Evolutionary conservation across 1,140 invertebrate genomes (phyloP).

Genomic region (Drosophila pandora): DNA sequence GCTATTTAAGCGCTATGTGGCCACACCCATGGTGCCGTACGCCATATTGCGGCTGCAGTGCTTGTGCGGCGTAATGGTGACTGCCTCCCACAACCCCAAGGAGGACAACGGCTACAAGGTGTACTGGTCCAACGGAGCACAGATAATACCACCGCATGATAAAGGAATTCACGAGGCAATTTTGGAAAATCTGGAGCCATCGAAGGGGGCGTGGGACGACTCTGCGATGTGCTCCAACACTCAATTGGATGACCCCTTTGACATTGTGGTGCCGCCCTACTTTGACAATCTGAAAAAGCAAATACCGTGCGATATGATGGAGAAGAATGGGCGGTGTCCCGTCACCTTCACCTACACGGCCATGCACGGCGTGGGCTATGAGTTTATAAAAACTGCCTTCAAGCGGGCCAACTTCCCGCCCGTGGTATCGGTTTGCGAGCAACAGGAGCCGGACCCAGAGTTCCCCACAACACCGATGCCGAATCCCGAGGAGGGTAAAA

Average conservation of each 20-base stretch:
- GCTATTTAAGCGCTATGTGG: constrained; percentile 92
- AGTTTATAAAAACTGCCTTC: constrained; percentile 91
- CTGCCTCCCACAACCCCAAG: constrained; percentile 99
- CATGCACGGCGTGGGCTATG: constrained; percentile 98
- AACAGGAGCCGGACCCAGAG: constrained; percentile 96
- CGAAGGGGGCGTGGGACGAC: constrained; percentile 62
- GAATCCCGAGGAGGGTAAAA: constrained; percentile 98
- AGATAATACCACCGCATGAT: constrained; percentile 97
- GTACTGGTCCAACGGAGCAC: constrained; percentile 97
- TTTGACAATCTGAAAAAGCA: constrained; percentile 22
- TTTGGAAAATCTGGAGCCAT: constrained; percentile 88
- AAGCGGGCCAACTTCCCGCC: constrained; percentile 89
- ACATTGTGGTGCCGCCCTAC: constrained; percentile 45
- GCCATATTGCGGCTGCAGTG: constrained; percentile 88
- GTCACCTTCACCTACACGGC: constrained; percentile 89
- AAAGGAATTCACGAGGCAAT: constrained; percentile 93
- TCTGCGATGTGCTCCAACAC: constrained; percentile 20
- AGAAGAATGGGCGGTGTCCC: constrained; percentile 56
- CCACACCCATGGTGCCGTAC: constrained; percentile 97
- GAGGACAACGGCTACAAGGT: constrained; percentile 99
- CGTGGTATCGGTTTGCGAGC: constrained; percentile 91
- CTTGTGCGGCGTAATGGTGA: constrained; percentile 96
- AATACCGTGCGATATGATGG: constrained; percentile 33
- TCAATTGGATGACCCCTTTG: constrained; percentile 48
- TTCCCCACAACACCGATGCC: constrained; percentile 97